Evolutionary conservation across 2,888 invertebrate species (phyloP).

Genomic region (Oxytorus armatus): DNA sequence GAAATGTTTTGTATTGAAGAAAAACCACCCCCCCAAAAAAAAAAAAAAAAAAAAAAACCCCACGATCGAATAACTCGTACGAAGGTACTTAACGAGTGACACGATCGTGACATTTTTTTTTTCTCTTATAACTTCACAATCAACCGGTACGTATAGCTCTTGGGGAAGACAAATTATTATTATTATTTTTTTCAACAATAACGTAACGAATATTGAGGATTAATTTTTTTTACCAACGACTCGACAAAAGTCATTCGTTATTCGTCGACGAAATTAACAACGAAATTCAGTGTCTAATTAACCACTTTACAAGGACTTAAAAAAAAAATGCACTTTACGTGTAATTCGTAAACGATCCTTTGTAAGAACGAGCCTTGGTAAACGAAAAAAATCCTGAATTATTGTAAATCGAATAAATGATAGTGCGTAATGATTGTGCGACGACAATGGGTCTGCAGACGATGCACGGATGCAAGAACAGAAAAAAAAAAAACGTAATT

Average conservation of each 20-base stretch:
- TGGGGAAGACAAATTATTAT: slow-evolving; percentile 8
- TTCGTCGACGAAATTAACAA: not conserved
- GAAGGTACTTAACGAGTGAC: too few relatives aligned
- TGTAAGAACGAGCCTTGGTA: slow-evolving; percentile 8
- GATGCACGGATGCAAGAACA: slow-evolving; percentile 77
- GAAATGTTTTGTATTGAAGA: slow-evolving; percentile 43
- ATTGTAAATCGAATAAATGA: slow-evolving; percentile 34
- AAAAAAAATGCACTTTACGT: not conserved
- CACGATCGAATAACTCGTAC: slow-evolving; percentile 9
- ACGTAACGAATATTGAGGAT: slow-evolving; percentile 1
- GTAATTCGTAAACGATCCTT: slow-evolving; percentile 29
- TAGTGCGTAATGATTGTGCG: slow-evolving; percentile 65
- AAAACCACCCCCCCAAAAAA: too few relatives aligned
- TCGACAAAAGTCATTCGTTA: not conserved
- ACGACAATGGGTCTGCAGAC: slow-evolving; percentile 66
- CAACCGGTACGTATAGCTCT: too few relatives aligned
- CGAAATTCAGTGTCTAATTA: not conserved
- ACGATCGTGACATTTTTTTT: too few relatives aligned
- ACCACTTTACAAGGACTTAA: not conserved
- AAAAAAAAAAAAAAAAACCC: too few relatives aligned
- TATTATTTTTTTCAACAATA: slow-evolving; percentile 1
- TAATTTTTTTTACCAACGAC: slow-evolving; percentile 15
- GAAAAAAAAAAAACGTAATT: slow-evolving; percentile 19
- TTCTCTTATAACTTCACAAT: too few relatives aligned
- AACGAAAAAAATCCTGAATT: slow-evolving; percentile 13